Base-by-base conservation (phyloP, 2,888 invertebrate genomes). In the Apantesis nais region DNA sequence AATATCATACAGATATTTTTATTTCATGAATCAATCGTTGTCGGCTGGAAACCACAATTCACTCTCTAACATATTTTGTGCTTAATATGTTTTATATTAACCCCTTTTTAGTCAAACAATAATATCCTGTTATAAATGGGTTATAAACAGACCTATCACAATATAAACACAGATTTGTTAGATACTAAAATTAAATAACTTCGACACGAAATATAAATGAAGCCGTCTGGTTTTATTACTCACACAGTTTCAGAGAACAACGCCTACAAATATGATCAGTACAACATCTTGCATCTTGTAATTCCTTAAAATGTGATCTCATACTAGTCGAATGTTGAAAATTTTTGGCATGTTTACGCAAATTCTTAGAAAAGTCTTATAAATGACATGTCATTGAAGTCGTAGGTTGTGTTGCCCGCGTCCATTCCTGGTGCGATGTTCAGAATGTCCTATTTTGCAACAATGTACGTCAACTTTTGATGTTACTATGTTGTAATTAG, bases 1-100 rank as follows among this genome's bases (percentile, higher is more conserved):
- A 87, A 89, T 78, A 85, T 83, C 73, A 85, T 89, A 89, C n/a
- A n/a, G 48, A 52, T 92, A 92, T 92, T 93, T 91, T 88, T 74
- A 92, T 88, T 83, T 82, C 76, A 81, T 93, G 92, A 93, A 88
- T 93, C 92, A 93, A 80, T 62, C 67, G 62, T 58, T 73, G 75
- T 70, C 70, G 67, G 74, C n/a, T 68, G 73, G 69, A 62, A 37
- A 76, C 66, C 71, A 71, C 29, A 70, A 67, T 68, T 66, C 60
- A 52, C 29, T 60, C 64, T 72, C 70, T 73, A 76, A 74, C 34
- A 81, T 74, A 66, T 70, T 79, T 81, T 58, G 16, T 78, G 34
- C 4, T 68, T 74, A 80, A 79, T 74, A 74, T 78, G 81, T 80
- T 83, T 79, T 44, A 76, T 81, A 78, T 83, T 66, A 78, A 81